A percentile compares a stretch with the other conserved stretches of the same genome.
Evolutionary conservation across 2,888 invertebrate genomes (phyloP).

Genomic region (Unio pictorum): DNA sequence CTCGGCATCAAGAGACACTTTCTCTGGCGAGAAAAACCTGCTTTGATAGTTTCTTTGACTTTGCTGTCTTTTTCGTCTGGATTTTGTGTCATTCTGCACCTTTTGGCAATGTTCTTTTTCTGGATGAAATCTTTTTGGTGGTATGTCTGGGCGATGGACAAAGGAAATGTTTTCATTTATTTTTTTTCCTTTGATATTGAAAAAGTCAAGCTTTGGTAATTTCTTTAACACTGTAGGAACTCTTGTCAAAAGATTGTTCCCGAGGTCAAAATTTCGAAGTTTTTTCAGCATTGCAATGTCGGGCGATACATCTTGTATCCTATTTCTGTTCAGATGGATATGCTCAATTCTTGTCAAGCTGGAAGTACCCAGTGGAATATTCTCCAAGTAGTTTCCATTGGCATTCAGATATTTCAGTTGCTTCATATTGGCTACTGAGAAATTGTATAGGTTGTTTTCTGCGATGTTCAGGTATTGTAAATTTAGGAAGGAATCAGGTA

Average conservation of each 20-base stretch:
- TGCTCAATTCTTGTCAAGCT: constrained; percentile 51
- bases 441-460: constrained; percentile 56
- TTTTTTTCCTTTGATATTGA: constrained; percentile 64
- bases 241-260: constrained; percentile 58
- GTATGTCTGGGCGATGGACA: constrained; percentile 30
- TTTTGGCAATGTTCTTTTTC: constrained; percentile 11
- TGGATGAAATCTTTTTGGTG: constrained; percentile 10
- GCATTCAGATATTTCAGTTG: constrained; percentile 58
- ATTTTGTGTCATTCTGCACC: constrained; percentile 5
- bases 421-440: constrained; percentile 61
- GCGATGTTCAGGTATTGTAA: constrained; percentile 62
- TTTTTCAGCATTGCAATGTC: constrained; percentile 61
- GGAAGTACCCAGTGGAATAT: constrained; percentile 63
- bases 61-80: constrained; percentile 6
- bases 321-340: constrained; percentile 58
- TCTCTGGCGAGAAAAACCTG: constrained; percentile 8
- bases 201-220: constrained; percentile 59
- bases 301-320: constrained; percentile 58
- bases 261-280: constrained; percentile 61
- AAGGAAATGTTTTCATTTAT: constrained; percentile 22
- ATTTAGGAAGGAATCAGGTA: constrained; percentile 51
- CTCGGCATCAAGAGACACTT: neutral
- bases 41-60: constrained; percentile 6
- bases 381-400: constrained; percentile 59
- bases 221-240: constrained; percentile 63